Base-by-base conservation (phyloP, 2,113 vertebrate species). In the Sceloporus undulatus region DNA sequence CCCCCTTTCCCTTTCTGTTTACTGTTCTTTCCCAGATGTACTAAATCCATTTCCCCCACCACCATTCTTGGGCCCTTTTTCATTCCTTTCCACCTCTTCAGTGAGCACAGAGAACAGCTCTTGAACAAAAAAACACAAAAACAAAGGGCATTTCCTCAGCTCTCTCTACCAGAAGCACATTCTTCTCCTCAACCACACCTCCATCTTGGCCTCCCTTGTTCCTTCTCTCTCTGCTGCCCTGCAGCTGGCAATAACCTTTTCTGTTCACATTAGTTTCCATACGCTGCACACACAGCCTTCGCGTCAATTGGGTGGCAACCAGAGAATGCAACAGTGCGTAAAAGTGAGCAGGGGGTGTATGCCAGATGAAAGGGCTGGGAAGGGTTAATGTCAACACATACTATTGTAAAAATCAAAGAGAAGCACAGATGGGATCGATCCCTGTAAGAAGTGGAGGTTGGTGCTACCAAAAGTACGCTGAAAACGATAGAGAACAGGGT, bases 161-260 rank as follows among this genome's bases (percentile, higher is more conserved):
- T 11, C 25, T 29, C 68, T 27, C 68, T 29, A 18, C 71, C n/a
- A 65, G 42, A 56, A 52, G 48, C 42, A 42, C 56, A 59, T 27
- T n/a, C 78, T 34, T 79, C 52, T 56, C 29, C 29, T 9, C n/a
- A 54, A 77, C 73, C 29, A 82, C 59, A 66, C 59, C 73, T 83
- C 74, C 62, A 77, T 38, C 9, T 54, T 40, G 62, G 87, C 87
- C 71, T 29, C 59, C n/a, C 59, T 77, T 1, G 9, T 71, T 3
- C 38, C 16, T 73, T 80, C 83, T 75, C 66, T 77, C 73, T 80
- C 81, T 25, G 75, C 70, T 89, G 82, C 87, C 89, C 88, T 38
- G 73, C 74, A 92, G 92, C 80, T 83, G 88, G 38, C 56, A 90
- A 77, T 90, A 90, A 94, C 89, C 91, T 93, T 93, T 94, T 85